Base-by-base conservation (phyloP, 1,140 invertebrate genomes). In the Hirudo medicinalis region DNA sequence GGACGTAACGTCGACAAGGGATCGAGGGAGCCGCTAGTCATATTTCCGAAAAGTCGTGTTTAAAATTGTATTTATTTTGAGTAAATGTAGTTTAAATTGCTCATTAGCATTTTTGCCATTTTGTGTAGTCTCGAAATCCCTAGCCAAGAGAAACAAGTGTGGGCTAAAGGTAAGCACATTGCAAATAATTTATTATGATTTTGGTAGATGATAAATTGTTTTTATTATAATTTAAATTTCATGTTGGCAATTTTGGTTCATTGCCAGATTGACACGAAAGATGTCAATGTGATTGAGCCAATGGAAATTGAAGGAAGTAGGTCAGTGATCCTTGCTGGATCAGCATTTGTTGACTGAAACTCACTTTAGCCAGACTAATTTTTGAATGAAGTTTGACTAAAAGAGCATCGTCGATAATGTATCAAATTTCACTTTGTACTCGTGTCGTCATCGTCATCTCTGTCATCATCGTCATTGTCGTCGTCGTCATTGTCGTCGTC, bases 1-100 rank as follows among this genome's bases (percentile, higher is more conserved):
- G 74, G 76, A 20, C 68, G 77, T 8, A 78, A 76, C 69, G 77
- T 78, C 57, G 77, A 78, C 36, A 78, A 78, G 53, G 57, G 75
- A 66, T 71, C 71, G 19, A 73, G 78, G 69, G 78, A 77, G 8
- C 69, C 43, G 11, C 43, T 49, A 49, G 43, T 49, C 43, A 49
- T 49, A 49, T 49, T 15, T 49, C 43, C 43, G 11, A 49, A 49
- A 49, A 49, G 43, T 49, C 11, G 43, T 49, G 13, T 36, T 36
- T 36, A 36, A 36, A 49, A 49, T 49, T 49, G 9, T 49, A 49
- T 49, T 6, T 11, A 40, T 40, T 49, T 49, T 49, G 11, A 49
- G 43, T 49, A 49, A 49, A 49, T 49, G 0, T 49, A 15, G 3
- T 49, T 49, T 15, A 49, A 49, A 49, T 15, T 36, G 32, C 32